Evolutionary conservation across 2,888 invertebrate genomes (phyloP).

Genomic region (Priocnemis perturbator): DNA sequence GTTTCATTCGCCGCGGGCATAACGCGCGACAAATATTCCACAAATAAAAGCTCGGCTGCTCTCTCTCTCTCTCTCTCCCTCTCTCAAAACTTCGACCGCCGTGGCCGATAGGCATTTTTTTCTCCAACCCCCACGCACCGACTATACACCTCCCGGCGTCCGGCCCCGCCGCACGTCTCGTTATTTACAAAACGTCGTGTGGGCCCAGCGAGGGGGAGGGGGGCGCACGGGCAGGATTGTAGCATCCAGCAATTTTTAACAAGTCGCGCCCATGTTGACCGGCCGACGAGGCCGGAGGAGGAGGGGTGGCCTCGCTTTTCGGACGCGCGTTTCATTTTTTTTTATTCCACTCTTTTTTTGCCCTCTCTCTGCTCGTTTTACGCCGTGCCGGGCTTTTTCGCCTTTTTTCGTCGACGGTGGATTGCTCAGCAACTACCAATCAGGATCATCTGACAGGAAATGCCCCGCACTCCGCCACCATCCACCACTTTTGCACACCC

Average conservation of each 20-base stretch:
- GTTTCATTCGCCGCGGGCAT: conserved; percentile 48
- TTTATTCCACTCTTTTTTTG: conserved; percentile 38
- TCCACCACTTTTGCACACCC: conserved; percentile 35
- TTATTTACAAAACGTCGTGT: conserved; percentile 56
- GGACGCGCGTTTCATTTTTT: conserved; percentile 55
- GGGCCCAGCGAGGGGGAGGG: conserved; percentile 19
- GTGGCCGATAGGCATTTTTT: not conserved
- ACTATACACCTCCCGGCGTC: conserved; percentile 24
- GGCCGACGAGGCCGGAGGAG: conserved; percentile 29
- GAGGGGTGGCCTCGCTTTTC: conserved; percentile 29
- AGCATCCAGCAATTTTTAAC: conserved; percentile 56
- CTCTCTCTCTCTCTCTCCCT: conserved; percentile 13
- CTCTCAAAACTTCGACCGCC: not conserved
- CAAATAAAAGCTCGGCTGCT: conserved; percentile 62
- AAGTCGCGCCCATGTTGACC: conserved; percentile 52
- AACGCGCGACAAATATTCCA: conserved; percentile 62
- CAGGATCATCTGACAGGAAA: conserved; percentile 73
- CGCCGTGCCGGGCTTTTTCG: conserved; percentile 50
- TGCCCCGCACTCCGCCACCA: conserved; percentile 54
- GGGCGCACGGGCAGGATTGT: conserved; percentile 34
- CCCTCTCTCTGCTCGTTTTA: conserved; percentile 53
- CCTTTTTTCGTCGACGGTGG: conserved; percentile 60
- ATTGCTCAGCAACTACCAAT: conserved; percentile 74
- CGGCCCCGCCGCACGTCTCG: conserved; percentile 17
- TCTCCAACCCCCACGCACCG: conserved; percentile 6